Conservation (phyloP, 2,797 vertebrate species). For the Silurus lanzhouensis region DNA sequence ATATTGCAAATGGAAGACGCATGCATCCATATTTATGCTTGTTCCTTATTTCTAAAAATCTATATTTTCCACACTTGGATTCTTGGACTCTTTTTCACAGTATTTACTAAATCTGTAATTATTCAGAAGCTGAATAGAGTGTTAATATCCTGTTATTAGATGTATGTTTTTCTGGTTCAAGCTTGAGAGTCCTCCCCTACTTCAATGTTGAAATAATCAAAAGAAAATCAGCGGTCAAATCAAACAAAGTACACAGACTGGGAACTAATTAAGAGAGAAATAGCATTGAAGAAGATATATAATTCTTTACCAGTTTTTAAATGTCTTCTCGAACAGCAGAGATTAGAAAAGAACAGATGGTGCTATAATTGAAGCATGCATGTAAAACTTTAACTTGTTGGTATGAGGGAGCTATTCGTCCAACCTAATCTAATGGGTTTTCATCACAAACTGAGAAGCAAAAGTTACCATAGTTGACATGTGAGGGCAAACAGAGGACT, state of each 20-base stretch:
- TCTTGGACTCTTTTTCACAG: not conserved
- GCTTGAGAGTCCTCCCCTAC: not conserved
- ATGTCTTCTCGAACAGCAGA: not conserved
- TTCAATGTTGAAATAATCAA: not conserved
- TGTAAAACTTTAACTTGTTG: not conserved
- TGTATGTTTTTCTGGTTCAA: not conserved
- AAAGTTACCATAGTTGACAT: not conserved
- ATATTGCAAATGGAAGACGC: too few species aligned
- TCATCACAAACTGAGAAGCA: not conserved
- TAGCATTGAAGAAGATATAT: not conserved
- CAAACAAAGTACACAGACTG: not conserved
- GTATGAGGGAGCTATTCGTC: not conserved
- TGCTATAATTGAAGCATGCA: not conserved
- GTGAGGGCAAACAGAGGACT: constrained; percentile 4
- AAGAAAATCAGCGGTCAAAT: constrained; percentile 1
- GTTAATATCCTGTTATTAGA: not conserved
- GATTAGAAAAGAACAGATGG: not conserved
- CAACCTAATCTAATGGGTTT: constrained; percentile 1
- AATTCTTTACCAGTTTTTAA: not conserved
- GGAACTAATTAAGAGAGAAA: not conserved
- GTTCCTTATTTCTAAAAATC: not conserved
- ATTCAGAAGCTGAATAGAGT: not conserved
- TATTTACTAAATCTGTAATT: not conserved
- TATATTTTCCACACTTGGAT: not conserved
- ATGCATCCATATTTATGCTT: not conserved